Percentiles rank a stretch among this genome's conserved stretches.
Conservation (phyloP, 2,888 invertebrate species). For the Polydesmus complanatus region DNA sequence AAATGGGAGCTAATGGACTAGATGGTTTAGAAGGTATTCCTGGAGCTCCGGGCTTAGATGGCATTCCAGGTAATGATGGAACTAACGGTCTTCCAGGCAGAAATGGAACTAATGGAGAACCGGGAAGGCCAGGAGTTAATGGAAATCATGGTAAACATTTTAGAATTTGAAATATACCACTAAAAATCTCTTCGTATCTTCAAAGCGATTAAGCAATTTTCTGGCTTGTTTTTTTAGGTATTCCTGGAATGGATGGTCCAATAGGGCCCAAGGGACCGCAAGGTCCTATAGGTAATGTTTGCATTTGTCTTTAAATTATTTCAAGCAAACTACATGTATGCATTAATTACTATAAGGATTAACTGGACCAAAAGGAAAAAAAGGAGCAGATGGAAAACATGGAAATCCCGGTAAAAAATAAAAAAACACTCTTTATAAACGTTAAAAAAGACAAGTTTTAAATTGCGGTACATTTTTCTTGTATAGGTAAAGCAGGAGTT, state of each 20-base stretch:
- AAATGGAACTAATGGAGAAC: conserved; percentile 44
- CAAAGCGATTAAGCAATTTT: background rate
- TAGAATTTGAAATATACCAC: no score
- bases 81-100: conserved; percentile 61
- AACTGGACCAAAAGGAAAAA: conserved; percentile 38
- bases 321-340: background rate
- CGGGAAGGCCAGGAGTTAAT: conserved; percentile 37
- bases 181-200: background rate
- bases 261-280: background rate
- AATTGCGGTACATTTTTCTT: background rate
- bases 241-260: conserved; percentile 37
- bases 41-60: conserved; percentile 78
- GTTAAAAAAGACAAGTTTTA: conserved; percentile 4
- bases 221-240: conserved; percentile 38
- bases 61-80: conserved; percentile 64
- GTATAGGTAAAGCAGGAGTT: conserved; percentile 61
- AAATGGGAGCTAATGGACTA: conserved; percentile 42
- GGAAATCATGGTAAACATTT: conserved; percentile 48
- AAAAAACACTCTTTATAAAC: no score
- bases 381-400: conserved; percentile 47
- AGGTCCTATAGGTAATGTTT: conserved; percentile 16
- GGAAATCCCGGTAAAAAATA: conserved; percentile 38
- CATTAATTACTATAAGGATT: conserved; percentile 41
- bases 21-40: conserved; percentile 82
- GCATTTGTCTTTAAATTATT: background rate